Percentiles rank a stretch among this genome's conserved stretches.
Evolutionary conservation across 2,113 vertebrate species (phyloP).

Genomic region (Cettia cetti): DNA sequence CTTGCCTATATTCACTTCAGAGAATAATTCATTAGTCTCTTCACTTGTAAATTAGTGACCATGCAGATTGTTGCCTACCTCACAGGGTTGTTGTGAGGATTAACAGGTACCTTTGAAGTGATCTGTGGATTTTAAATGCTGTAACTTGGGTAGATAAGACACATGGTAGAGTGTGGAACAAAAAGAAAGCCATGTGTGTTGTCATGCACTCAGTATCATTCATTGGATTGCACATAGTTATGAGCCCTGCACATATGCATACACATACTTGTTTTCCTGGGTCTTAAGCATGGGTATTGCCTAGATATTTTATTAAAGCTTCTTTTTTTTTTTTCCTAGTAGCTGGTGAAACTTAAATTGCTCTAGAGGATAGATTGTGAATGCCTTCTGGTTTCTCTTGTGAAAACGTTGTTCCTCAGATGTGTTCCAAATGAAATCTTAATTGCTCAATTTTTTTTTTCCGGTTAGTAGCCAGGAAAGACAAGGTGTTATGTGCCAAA

Average conservation of each 20-base stretch:
- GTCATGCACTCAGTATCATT: background rate
- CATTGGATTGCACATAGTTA: background rate
- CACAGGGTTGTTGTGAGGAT: slow-evolving; percentile 1
- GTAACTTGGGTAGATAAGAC: background rate
- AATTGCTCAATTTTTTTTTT: background rate
- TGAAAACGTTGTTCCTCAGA: background rate
- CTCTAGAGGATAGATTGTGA: background rate
- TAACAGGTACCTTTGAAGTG: background rate
- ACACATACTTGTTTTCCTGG: background rate
- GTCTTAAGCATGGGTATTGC: background rate
- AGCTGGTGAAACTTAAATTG: background rate
- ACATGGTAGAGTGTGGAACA: background rate
- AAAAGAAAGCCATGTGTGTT: background rate
- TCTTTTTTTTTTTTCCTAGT: background rate
- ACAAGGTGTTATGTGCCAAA: background rate
- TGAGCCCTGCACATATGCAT: background rate
- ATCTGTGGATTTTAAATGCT: background rate
- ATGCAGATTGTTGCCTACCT: background rate
- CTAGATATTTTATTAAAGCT: background rate
- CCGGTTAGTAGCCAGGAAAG: background rate
- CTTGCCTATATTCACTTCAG: background rate
- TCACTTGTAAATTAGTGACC: background rate
- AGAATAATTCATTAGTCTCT: background rate
- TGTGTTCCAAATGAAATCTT: background rate
- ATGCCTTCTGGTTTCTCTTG: background rate